Conservation (phyloP, 2,888 invertebrate species). For the Miltochrista miniata region DNA sequence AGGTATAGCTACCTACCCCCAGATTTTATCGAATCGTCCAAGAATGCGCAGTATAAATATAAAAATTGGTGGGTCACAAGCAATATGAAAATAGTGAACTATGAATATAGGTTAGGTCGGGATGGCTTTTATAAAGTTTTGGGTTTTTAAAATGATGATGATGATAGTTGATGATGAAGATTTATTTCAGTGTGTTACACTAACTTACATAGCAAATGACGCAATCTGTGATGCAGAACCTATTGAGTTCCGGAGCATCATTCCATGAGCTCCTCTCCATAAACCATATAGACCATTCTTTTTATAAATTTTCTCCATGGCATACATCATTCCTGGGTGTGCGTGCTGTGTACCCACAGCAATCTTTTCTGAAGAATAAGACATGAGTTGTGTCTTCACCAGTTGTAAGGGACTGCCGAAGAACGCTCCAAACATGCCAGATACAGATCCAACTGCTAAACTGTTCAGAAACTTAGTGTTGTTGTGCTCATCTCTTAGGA, state of each 20-base stretch:
- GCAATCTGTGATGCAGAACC: slow-evolving; percentile 94
- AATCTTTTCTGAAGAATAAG: slow-evolving; percentile 88
- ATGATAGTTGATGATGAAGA: no score
- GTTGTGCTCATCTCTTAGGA: slow-evolving; percentile 85
- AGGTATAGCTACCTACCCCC: no score
- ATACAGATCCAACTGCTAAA: slow-evolving; percentile 88
- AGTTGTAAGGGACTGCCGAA: slow-evolving; percentile 94
- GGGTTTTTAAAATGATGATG: no score
- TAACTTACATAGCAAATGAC: slow-evolving; percentile 86
- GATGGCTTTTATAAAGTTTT: no score
- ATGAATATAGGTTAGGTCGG: no score
- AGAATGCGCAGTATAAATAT: no score
- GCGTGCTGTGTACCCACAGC: slow-evolving; percentile 95
- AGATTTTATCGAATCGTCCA: no score
- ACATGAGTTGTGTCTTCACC: slow-evolving; percentile 94
- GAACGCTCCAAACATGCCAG: slow-evolving; percentile 90
- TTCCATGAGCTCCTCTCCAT: slow-evolving; percentile 91
- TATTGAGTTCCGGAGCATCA: slow-evolving; percentile 89
- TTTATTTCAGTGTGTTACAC: no score
- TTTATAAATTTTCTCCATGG: slow-evolving; percentile 84
- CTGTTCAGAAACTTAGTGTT: slow-evolving; percentile 87
- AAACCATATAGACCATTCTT: slow-evolving; percentile 80
- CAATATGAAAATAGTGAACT: no score
- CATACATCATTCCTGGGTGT: slow-evolving; percentile 87
- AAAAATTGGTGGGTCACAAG: no score